A percentile compares a stretch with the other conserved stretches of the same genome.
Evolutionary conservation across 2,797 vertebrate genomes (phyloP).

Genomic region (Molothrus ater): DNA sequence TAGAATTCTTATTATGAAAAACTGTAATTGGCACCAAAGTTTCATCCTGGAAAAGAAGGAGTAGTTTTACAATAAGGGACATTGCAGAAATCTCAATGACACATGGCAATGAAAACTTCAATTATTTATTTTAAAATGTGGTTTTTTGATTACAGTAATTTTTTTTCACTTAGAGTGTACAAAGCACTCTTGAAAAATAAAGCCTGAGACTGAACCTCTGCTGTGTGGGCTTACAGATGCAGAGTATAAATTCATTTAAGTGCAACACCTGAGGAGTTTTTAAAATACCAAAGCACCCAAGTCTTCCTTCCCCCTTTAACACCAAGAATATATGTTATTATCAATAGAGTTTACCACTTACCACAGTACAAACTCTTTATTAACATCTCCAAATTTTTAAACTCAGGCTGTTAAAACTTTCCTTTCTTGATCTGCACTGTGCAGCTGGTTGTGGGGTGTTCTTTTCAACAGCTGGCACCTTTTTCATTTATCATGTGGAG

Average conservation of each 20-base stretch:
- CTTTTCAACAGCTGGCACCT: constrained; percentile 8
- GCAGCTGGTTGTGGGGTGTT: not conserved
- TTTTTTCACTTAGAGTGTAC: constrained; percentile 60
- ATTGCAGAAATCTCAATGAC: constrained; percentile 67
- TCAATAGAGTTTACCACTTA: constrained; percentile 55
- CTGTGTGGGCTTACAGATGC: constrained; percentile 45
- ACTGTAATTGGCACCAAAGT: constrained; percentile 89
- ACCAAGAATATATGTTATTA: constrained; percentile 56
- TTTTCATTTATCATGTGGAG: not conserved
- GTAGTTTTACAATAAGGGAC: constrained; percentile 63
- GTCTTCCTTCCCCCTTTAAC: constrained; percentile 48
- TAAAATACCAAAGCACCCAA: constrained; percentile 50
- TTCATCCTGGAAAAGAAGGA: constrained; percentile 84
- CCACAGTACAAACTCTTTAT: constrained; percentile 52
- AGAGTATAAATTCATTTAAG: constrained; percentile 68
- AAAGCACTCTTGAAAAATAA: constrained; percentile 72
- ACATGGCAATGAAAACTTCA: constrained; percentile 63
- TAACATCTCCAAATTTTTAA: constrained; percentile 57
- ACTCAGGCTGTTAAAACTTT: constrained; percentile 45
- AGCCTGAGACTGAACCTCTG: constrained; percentile 43
- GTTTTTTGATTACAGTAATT: constrained; percentile 71
- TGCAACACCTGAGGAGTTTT: constrained; percentile 69
- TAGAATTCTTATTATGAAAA: constrained; percentile 80
- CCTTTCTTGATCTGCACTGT: not conserved
- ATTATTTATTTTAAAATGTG: constrained; percentile 70